A percentile compares a stretch with the other conserved stretches of the same genome.
phyloP scores from a whole-genome alignment of 1,140 invertebrate species.

The Meteorus sp. region DNA sequence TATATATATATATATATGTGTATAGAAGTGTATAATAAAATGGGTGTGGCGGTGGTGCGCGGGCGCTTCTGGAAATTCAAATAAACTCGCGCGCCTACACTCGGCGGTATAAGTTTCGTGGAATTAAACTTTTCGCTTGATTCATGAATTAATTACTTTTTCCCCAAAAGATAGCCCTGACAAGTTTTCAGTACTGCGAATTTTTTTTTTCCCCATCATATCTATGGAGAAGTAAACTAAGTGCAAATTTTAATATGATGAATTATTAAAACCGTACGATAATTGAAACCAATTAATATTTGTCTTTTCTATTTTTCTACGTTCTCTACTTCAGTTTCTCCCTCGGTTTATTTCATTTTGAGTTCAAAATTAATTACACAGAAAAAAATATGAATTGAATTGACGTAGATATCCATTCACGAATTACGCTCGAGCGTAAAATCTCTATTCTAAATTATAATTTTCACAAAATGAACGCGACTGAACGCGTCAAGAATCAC shows the following conservation, averaged over 20 bases:
- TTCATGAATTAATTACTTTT: conserved; percentile 18
- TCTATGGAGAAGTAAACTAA: neutral
- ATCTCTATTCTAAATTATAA: conserved; percentile 1
- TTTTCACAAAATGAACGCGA: neutral
- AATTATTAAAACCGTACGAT: too few species aligned
- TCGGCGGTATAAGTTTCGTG: conserved; percentile 8
- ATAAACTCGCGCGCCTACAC: neutral
- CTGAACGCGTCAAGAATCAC: conserved; percentile 12
- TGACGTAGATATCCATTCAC: neutral
- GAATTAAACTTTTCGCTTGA: conserved; percentile 14
- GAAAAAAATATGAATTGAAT: neutral
- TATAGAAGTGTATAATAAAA: neutral
- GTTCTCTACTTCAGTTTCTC: neutral
- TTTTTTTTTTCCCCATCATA: neutral
- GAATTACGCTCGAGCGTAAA: neutral
- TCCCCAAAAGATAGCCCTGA: neutral
- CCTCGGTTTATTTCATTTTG: too few species aligned
- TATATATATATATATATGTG: too few species aligned
- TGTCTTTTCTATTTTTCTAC: neutral
- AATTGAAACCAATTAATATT: too few species aligned
- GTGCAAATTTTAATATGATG: too few species aligned
- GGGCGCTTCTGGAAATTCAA: conserved; percentile 1
- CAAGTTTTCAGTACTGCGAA: neutral
- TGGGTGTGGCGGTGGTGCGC: neutral
- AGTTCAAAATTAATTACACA: neutral